A percentile compares a stretch with the other conserved stretches of the same genome.
These are phyloP conservation scores for Brienomyrus longianalis DNA, from an alignment of 2,113 vertebrate genomes.

Conservation along the genomic window DNA sequence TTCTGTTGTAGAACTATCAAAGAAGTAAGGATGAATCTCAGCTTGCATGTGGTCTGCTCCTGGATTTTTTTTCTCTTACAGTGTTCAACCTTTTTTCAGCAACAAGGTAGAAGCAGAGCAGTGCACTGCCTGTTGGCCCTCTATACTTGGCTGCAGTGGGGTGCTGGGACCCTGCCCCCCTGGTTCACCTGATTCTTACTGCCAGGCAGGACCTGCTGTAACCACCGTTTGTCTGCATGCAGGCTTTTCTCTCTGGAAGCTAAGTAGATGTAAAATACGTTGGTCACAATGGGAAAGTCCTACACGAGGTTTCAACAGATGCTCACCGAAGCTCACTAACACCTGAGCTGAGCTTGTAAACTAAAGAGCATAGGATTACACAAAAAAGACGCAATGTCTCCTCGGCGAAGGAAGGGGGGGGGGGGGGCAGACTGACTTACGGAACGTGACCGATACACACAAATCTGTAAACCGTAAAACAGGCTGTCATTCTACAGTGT, in stretches of 20 bases:
- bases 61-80: neutral
- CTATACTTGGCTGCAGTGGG: neutral
- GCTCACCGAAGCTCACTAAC: neutral
- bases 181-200: neutral
- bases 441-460: neutral
- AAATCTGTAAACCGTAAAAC: neutral
- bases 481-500: neutral
- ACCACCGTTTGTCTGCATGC: neutral
- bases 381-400: slow-evolving; percentile 25
- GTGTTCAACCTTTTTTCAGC: neutral
- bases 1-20: neutral
- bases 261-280: neutral
- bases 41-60: neutral
- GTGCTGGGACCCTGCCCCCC: neutral
- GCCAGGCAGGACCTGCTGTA: neutral
- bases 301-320: neutral
- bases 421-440: slow-evolving; percentile 20
- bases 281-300: neutral
- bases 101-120: neutral
- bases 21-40: neutral
- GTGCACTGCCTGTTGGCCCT: neutral
- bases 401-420: slow-evolving; percentile 25
- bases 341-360: neutral
- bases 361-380: slow-evolving; percentile 4
- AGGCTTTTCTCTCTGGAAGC: neutral